Evolutionary conservation across 2,113 vertebrate genomes (phyloP).

Genomic region (Sminthopsis crassicaudata): DNA sequence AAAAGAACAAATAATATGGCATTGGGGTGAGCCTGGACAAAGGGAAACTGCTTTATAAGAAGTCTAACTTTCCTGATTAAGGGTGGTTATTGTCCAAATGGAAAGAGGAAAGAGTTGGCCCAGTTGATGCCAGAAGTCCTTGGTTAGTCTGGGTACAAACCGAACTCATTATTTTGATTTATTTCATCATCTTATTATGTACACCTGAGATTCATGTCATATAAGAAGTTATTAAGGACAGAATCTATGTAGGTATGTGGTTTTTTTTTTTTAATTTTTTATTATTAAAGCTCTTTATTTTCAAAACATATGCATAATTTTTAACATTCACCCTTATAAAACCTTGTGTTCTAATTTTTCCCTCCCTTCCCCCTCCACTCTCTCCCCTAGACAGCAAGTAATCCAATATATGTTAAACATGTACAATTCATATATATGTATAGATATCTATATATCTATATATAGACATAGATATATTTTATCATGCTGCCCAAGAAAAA

Average conservation of each 20-base stretch:
- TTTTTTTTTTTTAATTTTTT: no score
- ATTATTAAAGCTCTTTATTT: no score
- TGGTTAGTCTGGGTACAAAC: slow-evolving; percentile 11
- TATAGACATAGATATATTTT: no score
- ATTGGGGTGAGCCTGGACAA: not conserved
- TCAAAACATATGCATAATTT: no score
- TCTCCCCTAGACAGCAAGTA: no score
- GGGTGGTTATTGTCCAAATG: not conserved
- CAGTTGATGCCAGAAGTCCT: slow-evolving; percentile 22
- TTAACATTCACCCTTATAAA: no score
- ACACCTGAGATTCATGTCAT: not conserved
- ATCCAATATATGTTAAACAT: no score
- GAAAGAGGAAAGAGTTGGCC: not conserved
- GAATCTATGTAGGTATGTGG: not conserved
- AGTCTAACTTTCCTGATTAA: slow-evolving; percentile 4
- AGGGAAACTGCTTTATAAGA: not conserved
- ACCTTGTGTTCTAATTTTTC: no score
- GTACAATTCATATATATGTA: no score
- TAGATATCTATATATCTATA: no score
- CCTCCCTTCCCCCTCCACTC: no score
- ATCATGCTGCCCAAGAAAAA: no score
- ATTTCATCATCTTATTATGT: not conserved
- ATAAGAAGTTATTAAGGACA: not conserved
- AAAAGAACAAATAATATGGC: not conserved
- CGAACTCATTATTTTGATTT: slow-evolving; percentile 23